Evolutionary conservation across 2,797 vertebrate species (phyloP), one percentile per base, ranked within the genome.

Genomic region (Nyctibius grandis): DNA sequence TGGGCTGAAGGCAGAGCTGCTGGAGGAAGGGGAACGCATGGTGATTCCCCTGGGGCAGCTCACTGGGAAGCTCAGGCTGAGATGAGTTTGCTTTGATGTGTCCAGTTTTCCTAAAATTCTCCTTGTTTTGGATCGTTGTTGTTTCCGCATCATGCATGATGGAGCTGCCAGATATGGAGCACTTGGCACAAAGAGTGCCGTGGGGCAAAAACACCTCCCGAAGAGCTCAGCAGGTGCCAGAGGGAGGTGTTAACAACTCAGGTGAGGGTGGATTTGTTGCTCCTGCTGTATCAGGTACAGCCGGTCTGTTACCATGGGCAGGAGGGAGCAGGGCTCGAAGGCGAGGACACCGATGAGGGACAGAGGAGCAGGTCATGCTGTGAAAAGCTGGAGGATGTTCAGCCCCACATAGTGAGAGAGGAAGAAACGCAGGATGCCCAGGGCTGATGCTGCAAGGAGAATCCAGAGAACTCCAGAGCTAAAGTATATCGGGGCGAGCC

Each of bases 401-500:
- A 98, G 22, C 5, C 96, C 80, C 81, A 98, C 21, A 51, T 98
- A 98, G 25, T 98, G 68, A 25, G 85, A 95, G 50, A 95, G 91
- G 88, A 98, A 93, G 31, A 96, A 92, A 69, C 97, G 91, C 33
- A 98, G 15, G 29, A 99, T 91, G 2, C 99, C 98, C 13, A 98
- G n/a, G 5, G 68, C 91, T 2, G 98, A 98, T 3, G 95, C 92
- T 13, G 91, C 97, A 6, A 98, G 59, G 28, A 99, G 98, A 91
- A 97, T 73, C 99, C 99, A 99, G 33, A 98, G 98, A 65, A 98
- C 87, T 81, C 96, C 92, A 11, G 98, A 93, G 8, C 97, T 96
- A 70, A 98, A 97, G 44, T 99, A 99, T 56, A 99, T 97, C 0
- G 99, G 98, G 57, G 95, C 14, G 59, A 99, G 88, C 82, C 99